These are phyloP conservation scores for Okapia johnstoni DNA, from an alignment of 2,113 vertebrate species.

Conservation along the genomic window DNA sequence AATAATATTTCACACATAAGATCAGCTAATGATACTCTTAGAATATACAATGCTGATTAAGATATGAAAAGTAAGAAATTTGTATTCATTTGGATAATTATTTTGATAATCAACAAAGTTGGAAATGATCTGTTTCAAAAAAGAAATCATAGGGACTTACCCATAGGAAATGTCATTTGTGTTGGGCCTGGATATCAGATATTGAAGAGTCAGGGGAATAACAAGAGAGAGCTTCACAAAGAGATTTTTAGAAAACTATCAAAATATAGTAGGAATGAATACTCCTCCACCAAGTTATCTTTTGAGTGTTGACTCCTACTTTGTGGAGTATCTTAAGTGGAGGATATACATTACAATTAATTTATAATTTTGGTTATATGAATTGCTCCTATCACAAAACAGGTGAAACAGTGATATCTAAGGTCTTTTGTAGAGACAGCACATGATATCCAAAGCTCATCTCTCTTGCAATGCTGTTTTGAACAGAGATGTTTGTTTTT, in stretches of 20 bases:
- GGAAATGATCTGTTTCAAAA: neutral
- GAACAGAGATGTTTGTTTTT: neutral
- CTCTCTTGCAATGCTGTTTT: neutral
- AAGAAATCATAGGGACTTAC: neutral
- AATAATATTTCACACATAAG: neutral
- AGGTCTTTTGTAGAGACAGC: neutral
- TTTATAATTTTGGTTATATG: neutral
- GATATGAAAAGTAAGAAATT: neutral
- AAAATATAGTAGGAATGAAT: neutral
- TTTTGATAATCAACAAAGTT: neutral
- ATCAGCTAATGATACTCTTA: neutral
- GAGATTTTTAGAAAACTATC: neutral
- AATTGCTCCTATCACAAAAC: neutral
- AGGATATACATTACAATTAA: neutral
- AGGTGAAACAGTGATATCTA: neutral
- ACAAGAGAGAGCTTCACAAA: neutral
- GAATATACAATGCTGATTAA: neutral
- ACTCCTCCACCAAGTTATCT: neutral
- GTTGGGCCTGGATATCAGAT: neutral
- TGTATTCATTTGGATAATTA: neutral
- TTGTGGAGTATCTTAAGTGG: neutral
- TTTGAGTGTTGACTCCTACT: neutral
- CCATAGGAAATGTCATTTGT: neutral
- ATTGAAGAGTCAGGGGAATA: neutral
- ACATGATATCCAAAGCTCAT: neutral